These are phyloP conservation scores for Thereva nobilitata DNA, from an alignment of 2,888 invertebrate species.

Conservation along the genomic window DNA sequence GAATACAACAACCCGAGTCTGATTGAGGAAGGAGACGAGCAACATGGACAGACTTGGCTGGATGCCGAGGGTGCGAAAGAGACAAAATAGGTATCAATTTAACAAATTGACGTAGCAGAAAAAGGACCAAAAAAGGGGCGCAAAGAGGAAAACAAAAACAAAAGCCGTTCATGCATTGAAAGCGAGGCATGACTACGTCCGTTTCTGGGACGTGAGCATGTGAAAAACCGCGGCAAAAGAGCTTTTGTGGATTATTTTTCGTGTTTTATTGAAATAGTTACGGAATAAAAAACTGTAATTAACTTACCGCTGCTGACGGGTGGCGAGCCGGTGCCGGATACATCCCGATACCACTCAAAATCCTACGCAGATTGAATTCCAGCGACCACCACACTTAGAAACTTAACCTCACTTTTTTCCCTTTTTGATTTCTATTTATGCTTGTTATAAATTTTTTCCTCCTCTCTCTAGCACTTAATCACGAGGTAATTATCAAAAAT, in stretches of 20 bases:
- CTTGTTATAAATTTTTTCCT: not conserved
- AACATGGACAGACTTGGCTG: too few species aligned
- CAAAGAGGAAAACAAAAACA: not conserved
- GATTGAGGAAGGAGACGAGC: too few species aligned
- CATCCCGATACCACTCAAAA: slow-evolving; percentile 59
- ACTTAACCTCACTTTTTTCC: slow-evolving; percentile 36
- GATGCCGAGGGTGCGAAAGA: too few species aligned
- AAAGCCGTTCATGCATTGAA: not conserved
- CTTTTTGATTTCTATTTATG: not conserved
- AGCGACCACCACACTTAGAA: not conserved
- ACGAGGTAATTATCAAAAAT: slow-evolving; percentile 4
- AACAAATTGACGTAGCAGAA: too few species aligned
- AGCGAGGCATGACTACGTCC: not conserved
- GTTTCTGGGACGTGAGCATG: not conserved
- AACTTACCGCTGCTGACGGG: slow-evolving; percentile 75
- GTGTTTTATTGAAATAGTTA: too few species aligned
- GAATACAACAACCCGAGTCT: too few species aligned
- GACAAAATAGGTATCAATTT: too few species aligned
- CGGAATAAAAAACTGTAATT: not conserved
- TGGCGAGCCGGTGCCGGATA: slow-evolving; percentile 74
- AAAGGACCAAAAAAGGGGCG: too few species aligned
- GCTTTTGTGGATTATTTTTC: too few species aligned
- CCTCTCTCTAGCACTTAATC: not conserved
- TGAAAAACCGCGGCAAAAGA: too few species aligned
- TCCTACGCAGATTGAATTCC: not conserved